A percentile compares a stretch with the other conserved stretches of the same genome.
phyloP scores from a whole-genome alignment of 2,888 invertebrate genomes.

The Polydrusus cervinus region DNA sequence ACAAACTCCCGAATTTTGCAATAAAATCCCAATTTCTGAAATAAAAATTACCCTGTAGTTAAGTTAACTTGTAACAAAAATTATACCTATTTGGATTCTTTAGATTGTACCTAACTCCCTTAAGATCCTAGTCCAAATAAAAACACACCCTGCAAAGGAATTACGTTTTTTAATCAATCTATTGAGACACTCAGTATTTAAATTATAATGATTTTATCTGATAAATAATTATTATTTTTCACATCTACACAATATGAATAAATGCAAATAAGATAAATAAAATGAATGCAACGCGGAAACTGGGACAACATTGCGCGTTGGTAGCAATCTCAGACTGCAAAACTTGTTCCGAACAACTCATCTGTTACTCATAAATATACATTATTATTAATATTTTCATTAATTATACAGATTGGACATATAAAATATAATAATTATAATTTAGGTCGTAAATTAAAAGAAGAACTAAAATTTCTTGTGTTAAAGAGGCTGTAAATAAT shows the following conservation, averaged over 20 bases:
- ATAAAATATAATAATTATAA: conserved; percentile 3
- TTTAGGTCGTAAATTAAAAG: background rate
- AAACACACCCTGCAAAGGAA: too few species aligned
- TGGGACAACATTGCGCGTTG: conserved; percentile 8
- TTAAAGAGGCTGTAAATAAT: too few species aligned
- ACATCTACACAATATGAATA: conserved; percentile 1
- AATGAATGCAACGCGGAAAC: conserved; percentile 9
- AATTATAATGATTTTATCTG: background rate
- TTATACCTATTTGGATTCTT: too few species aligned
- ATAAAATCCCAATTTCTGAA: too few species aligned
- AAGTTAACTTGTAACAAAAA: too few species aligned
- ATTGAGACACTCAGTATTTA: background rate
- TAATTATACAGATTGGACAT: conserved; percentile 2
- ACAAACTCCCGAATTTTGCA: too few species aligned
- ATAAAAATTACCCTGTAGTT: too few species aligned
- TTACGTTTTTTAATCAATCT: background rate
- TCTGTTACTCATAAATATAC: conserved; percentile 14
- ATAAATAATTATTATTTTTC: conserved; percentile 4
- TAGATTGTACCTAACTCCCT: too few species aligned
- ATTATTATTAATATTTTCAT: conserved; percentile 10
- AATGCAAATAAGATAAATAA: conserved; percentile 14
- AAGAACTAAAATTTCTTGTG: background rate
- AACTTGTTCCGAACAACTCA: conserved; percentile 28
- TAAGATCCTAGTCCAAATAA: too few species aligned
- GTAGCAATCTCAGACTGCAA: conserved; percentile 14